Conservation (phyloP, 2,113 vertebrate genomes). For the Microtus montanus region DNA sequence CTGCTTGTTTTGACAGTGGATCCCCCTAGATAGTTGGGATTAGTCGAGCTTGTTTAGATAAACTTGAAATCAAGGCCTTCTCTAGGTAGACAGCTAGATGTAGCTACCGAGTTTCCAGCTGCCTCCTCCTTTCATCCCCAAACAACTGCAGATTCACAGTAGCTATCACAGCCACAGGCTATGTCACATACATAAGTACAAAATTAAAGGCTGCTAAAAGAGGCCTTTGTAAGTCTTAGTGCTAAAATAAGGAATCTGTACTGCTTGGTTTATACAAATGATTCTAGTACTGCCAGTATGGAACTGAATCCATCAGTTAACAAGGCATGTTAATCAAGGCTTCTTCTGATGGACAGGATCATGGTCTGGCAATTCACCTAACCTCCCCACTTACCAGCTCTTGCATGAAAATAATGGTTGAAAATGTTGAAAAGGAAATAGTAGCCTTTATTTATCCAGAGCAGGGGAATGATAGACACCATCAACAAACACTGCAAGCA, state of each 20-base stretch:
- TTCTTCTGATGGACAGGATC: constrained; percentile 66
- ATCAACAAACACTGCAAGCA: not conserved
- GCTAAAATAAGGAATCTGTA: constrained; percentile 91
- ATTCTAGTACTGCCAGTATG: constrained; percentile 82
- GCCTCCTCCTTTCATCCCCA: constrained; percentile 96
- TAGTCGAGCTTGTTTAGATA: constrained; percentile 99
- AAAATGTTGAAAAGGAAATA: constrained; percentile 62
- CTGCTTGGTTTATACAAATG: constrained; percentile 86
- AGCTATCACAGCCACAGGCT: constrained; percentile 94
- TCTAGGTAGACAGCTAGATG: constrained; percentile 96
- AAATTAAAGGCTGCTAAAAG: constrained; percentile 92
- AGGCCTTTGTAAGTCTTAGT: constrained; percentile 89
- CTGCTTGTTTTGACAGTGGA: constrained; percentile 99
- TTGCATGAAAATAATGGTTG: constrained; percentile 42
- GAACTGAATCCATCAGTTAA: constrained; percentile 81
- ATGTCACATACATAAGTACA: constrained; percentile 89
- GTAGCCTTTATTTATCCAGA: constrained; percentile 48
- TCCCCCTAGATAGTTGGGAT: constrained; percentile 99
- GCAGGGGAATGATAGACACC: constrained; percentile 32
- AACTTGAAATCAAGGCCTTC: constrained; percentile 96
- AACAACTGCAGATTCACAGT: constrained; percentile 93
- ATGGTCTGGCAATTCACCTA: constrained; percentile 67
- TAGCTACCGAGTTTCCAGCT: constrained; percentile 96
- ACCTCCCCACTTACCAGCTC: constrained; percentile 57
- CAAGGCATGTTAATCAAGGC: constrained; percentile 76